Evolutionary conservation across 2,888 invertebrate species (phyloP).

Genomic region (Thera obeliscata): DNA sequence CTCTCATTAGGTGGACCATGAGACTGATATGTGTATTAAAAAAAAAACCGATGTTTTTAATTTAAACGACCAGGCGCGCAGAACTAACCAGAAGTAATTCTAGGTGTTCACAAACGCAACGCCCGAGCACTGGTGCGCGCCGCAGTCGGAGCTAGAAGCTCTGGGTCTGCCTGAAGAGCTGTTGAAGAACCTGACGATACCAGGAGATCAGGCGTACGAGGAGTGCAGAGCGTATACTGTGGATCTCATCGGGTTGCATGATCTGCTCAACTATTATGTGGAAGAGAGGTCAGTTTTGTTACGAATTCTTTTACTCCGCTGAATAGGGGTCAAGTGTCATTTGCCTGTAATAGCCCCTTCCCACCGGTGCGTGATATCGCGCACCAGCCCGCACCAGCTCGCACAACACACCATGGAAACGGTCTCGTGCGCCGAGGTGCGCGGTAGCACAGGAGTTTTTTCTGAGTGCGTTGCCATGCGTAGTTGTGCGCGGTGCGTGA

Average conservation of each 20-base stretch:
- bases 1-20: too few relatives aligned
- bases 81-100: constrained; percentile 19
- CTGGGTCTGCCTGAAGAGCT: constrained; percentile 75
- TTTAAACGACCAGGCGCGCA: not conserved
- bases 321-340: too few relatives aligned
- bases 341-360: too few relatives aligned
- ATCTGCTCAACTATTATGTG: constrained; percentile 58
- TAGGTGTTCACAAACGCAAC: constrained; percentile 89
- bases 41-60: not conserved
- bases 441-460: too few relatives aligned
- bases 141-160: constrained; percentile 80
- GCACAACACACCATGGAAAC: too few relatives aligned
- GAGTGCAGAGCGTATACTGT: constrained; percentile 82
- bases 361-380: too few relatives aligned
- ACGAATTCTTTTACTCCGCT: too few relatives aligned
- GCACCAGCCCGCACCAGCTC: too few relatives aligned
- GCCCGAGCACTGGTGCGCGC: constrained; percentile 87
- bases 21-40: too few relatives aligned
- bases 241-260: constrained; percentile 63
- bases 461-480: too few relatives aligned
- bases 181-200: constrained; percentile 81
- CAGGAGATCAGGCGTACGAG: constrained; percentile 74
- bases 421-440: too few relatives aligned
- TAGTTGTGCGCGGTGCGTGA: too few relatives aligned
- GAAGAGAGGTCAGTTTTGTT: constrained; percentile 58